Base-by-base conservation (phyloP, 2,113 vertebrate genomes). In the Myotis lucifugus region DNA sequence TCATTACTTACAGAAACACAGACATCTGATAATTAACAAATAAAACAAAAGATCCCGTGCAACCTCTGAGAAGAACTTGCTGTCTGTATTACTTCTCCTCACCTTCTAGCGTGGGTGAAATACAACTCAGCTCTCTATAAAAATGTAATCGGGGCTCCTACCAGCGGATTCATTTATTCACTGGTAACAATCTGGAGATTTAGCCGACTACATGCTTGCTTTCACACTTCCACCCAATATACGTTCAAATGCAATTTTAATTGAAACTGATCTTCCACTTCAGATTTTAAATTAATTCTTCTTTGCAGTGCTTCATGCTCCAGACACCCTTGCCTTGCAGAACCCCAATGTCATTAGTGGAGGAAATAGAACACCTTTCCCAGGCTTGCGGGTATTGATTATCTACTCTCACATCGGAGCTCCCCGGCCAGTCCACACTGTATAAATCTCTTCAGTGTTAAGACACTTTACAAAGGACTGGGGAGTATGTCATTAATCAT, bases 211-310 rank as follows among this genome's bases (percentile, higher is more conserved):
- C 86, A 88, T 78, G 97, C 91, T 92, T 96, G 97, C 61, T 97
- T 97, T 97, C 94, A 67, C 96, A 97, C 87, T 92, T 91, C 94
- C 34, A 93, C 69, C 93, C 95, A 94, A 91, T 87, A 89, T 96
- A 98, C 87, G 90, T 96, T 98, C 94, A 98, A 98, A 98, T 98
- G 97, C 93, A 97, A 97, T 98, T 99, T 98, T 99, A 99, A 99
- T 98, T 99, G 98, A 99, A 99, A 99, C 99, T 98, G 98, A 99
- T 99, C 98, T 99, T 98, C 97, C 97, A 98, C 98, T 98, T 97
- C 97, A 98, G 98, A 98, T 98, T 98, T 98, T 98, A 99, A 99
- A 99, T 99, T 98, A 99, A 99, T 99, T 99, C 97, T 97, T 98
- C 98, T 98, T 98, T 97, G 97, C 98, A 98, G 98, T 97, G 98